Base-by-base conservation (phyloP, 2,113 vertebrate genomes). In the Excalfactoria chinensis region DNA sequence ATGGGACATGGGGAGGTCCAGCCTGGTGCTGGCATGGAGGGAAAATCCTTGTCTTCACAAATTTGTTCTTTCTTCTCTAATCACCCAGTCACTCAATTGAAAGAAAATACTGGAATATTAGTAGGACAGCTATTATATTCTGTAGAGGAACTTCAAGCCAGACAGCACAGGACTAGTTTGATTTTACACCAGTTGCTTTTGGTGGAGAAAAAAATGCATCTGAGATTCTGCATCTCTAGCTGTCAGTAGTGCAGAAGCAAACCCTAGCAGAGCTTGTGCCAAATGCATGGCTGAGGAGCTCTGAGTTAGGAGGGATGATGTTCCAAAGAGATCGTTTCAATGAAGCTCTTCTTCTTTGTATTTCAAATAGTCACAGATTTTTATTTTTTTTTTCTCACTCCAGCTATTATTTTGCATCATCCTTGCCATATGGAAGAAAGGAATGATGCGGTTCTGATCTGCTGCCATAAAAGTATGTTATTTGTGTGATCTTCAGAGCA, bases 321-420 rank as follows among this genome's bases (percentile, higher is more conserved):
- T 21, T 91, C n/a, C 40, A 35, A 67, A 60, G 82, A 80, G 30
- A 46, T 34, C 0, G 10, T 76, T 79, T 80, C 26, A 41, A 22
- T 3, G 1, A 89, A 85, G 34, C 19, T 51, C 2, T 80, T 84
- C 84, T 86, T 49, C 46, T 84, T 80, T 91, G 28, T 72, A 66
- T 89, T 87, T 55, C 30, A 84, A 4, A 37, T 46, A 66, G 43
- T 49, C 46, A 41, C 12, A 18, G 32, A 71, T 51, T 77, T n/a
- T 93, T n/a, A n/a, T n/a, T 81, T 56, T 60, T 77, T n/a, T 94
- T 20, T 76, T 76, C 67, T 83, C 4, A 12, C 17, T 73, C n/a
- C 62, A 74, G 70, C 63, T 88, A 88, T 35, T 91, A 76, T 84
- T 93, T 94, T 86, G 62, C 80, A 81, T 86, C 48, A 16, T 81